Base-by-base conservation (phyloP, 2,888 invertebrate species). In the Encarsia formosa region DNA sequence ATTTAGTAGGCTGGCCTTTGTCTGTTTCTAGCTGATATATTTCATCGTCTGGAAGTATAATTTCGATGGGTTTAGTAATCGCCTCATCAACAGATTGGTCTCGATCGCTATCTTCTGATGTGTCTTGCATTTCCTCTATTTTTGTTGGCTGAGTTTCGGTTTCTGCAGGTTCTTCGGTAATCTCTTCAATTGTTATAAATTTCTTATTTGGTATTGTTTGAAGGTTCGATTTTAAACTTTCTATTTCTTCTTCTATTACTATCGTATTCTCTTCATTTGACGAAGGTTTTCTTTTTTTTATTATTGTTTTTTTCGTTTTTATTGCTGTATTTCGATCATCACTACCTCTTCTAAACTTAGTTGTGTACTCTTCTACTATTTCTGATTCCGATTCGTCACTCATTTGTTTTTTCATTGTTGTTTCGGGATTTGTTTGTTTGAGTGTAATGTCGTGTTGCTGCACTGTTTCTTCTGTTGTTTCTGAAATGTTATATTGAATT, bases 181-280 rank as follows among this genome's bases (percentile, higher is more conserved):
- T 58, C 61, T 73, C 73, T 61, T 71, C 68, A 4, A 71, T 73
- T 0, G 62, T 49, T 62, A 73, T 65, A 44, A 71, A 71, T 45
- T 71, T 66, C 57, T 70, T 72, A 42, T 68, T 71, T 2, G 71
- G 71, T 54, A 73, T 72, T 0, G 53, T 49, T 13, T 66, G 67
- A 41, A 71, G 24, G 9, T 53, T 42, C 2, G 69, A 61, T 56
- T 65, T 67, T 22, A 68, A 55, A 37, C 70, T 64, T 29, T 71
- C 73, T 11, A 71, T 34, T 66, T 74, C 74, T 60, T 73, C 73
- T 65, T 75, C 74, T 22, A 71, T 71, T 1, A 73, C 61, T 15
- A 71, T 63, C 49, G 69, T 64, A 32, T 66, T 65, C 43, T 64
- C 65, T 5, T 59, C 57, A 18, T 54, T 51, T 6, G 53, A 52